Evolutionary conservation across 1,140 invertebrate species (phyloP), one percentile per base, ranked within the genome.

Genomic region (Dysdera silvatica): DNA sequence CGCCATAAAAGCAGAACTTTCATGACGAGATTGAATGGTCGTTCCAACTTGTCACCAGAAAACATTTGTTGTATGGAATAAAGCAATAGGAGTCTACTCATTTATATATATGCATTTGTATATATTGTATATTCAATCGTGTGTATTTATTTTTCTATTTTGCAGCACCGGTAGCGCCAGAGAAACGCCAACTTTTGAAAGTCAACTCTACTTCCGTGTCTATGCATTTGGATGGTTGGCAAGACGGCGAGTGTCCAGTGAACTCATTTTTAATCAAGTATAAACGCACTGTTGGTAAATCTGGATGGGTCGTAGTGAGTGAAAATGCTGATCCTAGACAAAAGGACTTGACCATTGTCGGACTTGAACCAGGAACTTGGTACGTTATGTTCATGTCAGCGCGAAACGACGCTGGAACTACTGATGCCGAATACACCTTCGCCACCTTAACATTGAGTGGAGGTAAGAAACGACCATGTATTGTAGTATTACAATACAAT

Each of bases 171-270:
- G 53, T 71, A 4, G 67, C 72, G 1, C 72, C 72, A 4, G 61
- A 68, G 45, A 72, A 67, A 43, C 54, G 62, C 4, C 62, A 67
- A 8, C 33, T 71, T 14, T 41, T 75, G 26, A 66, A 60, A 23
- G 61, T 67, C 3, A 80, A 80, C 63, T 68, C 71, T 10, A 80
- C 79, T 2, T 73, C 72, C 2, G 74, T 77, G 16, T 74, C 73
- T 33, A 71, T 81, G 45, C 73, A 78, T 60, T 64, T 84, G 31
- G 74, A 75, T 31, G 73, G 76, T 3, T 84, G 82, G 81, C 74
- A 78, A 32, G 77, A 77, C 43, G 75, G 77, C 16, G 79, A 78
- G 7, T 84, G 82, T 71, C 77, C 80, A 5, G 78, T 84, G 40
- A 71, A 70, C 4, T 78, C 77, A 37, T 83, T 80, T 67, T 75